Evolutionary conservation across 37 sponge, comb jelly and placozoan genomes (phyloP).

Genomic region (Ianthella basta): DNA sequence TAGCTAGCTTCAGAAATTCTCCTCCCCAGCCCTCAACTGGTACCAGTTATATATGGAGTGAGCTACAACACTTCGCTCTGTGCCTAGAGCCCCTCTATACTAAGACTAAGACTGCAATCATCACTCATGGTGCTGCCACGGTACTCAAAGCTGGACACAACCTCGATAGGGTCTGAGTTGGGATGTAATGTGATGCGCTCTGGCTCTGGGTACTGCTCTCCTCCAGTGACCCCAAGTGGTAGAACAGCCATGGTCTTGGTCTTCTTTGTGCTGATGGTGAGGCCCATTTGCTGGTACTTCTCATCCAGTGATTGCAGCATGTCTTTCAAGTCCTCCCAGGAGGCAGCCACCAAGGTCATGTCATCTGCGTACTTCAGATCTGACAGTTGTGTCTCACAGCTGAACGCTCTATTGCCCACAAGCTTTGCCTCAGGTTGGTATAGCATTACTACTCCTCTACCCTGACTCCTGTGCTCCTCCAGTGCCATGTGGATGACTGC

Average conservation of each 20-base stretch:
- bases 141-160: no score
- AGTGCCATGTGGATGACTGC: slow-evolving; percentile 15
- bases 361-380: not conserved
- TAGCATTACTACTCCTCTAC: not conserved
- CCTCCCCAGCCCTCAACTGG: no score
- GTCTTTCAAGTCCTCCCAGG: not conserved
- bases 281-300: slow-evolving; percentile 3
- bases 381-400: not conserved
- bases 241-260: slow-evolving; percentile 12
- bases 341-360: not conserved
- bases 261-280: slow-evolving; percentile 11
- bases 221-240: not conserved
- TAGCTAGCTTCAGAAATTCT: no score
- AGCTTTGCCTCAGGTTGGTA: not conserved
- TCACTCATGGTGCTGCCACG: slow-evolving; percentile 41
- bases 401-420: not conserved
- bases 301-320: not conserved
- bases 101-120: slow-evolving; percentile 50
- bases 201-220: no score
- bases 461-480: slow-evolving; percentile 9
- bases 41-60: no score
- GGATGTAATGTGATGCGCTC: no score
- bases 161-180: no score
- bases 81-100: no score
- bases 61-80: no score